Conservation (phyloP, 2,888 invertebrate genomes). For the Chydorus sphaericus region DNA sequence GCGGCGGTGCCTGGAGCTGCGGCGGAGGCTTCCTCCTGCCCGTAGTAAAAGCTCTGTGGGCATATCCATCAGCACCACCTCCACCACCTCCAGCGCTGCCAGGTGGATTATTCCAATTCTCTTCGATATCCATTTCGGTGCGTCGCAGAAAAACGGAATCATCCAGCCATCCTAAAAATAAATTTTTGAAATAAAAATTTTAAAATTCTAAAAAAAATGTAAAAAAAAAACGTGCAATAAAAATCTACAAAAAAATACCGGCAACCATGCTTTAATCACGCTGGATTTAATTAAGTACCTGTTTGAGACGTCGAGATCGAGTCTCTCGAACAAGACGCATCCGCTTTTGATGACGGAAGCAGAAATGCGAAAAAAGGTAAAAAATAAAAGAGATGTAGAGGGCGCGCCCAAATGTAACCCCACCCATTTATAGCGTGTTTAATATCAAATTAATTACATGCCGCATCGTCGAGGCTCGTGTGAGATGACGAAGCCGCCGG, state of each 20-base stretch:
- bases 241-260: no score
- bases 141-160: constrained; percentile 26
- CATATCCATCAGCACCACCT: constrained; percentile 41
- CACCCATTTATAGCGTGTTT: no score
- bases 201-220: no score
- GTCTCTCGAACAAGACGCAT: constrained; percentile 45
- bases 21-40: constrained; percentile 43
- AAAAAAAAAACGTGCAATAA: no score
- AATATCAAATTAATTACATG: constrained; percentile 34
- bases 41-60: constrained; percentile 53
- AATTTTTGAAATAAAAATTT: constrained; percentile 10
- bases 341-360: background rate
- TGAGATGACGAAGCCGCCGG: constrained; percentile 18
- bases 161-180: constrained; percentile 28
- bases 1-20: constrained; percentile 36
- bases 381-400: background rate
- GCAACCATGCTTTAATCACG: no score
- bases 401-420: constrained; percentile 9
- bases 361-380: background rate
- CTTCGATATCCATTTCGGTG: constrained; percentile 26
- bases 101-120: constrained; percentile 17
- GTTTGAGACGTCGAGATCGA: constrained; percentile 64
- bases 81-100: constrained; percentile 18
- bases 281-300: no score
- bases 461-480: constrained; percentile 49